Percentiles rank a stretch among this genome's conserved stretches.
These are phyloP conservation scores for Desmodus rotundus DNA, from an alignment of 2,113 vertebrate genomes.

Conservation along the genomic window DNA sequence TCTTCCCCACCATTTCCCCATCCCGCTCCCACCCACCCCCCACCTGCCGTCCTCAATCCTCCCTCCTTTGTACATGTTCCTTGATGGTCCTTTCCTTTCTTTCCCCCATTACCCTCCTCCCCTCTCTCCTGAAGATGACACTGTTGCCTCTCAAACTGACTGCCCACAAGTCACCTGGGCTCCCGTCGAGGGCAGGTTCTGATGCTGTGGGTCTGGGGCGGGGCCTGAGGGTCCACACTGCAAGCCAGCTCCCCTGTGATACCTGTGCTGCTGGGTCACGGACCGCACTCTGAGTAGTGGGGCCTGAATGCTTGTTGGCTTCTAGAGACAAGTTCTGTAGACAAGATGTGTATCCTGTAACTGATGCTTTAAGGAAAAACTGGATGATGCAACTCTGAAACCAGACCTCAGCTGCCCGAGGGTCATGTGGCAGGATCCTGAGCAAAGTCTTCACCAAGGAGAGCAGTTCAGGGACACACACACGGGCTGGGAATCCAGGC, in stretches of 20 bases:
- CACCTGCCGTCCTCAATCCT: no score
- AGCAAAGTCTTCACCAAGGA: neutral
- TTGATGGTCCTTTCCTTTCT: no score
- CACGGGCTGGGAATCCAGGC: accelerated
- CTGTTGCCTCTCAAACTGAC: accelerated
- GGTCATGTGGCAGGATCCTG: neutral
- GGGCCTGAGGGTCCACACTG: neutral
- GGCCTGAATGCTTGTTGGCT: neutral
- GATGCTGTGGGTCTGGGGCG: neutral
- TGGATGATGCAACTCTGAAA: neutral
- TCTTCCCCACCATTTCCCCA: no score
- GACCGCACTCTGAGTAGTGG: neutral
- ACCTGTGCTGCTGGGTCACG: no score
- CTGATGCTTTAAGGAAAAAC: neutral
- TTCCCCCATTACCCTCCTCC: no score
- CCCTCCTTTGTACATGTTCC: no score
- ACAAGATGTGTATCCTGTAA: neutral
- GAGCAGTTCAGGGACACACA: neutral
- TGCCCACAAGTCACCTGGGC: neutral
- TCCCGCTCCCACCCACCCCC: no score
- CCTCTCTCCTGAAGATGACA: neutral
- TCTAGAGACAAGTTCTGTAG: neutral
- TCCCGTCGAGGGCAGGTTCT: neutral
- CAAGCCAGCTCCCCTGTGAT: neutral
- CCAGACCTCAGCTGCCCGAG: neutral